Evolutionary conservation across 1,140 invertebrate genomes (phyloP).

Genomic region (Matsumurasca onukii): DNA sequence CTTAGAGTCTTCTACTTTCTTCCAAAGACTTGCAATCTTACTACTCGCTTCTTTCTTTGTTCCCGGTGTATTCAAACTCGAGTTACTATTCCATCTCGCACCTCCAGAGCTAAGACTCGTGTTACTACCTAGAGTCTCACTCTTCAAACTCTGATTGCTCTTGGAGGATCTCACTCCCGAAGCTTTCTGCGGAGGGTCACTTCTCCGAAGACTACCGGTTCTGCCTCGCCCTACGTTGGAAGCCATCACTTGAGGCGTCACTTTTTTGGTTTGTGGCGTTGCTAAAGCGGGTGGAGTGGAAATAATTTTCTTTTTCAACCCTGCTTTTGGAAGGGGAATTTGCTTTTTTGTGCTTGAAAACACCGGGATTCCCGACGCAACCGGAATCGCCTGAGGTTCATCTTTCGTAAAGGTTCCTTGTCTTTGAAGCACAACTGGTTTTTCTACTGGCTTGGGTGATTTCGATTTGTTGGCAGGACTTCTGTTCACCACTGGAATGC

Average conservation of each 20-base stretch:
- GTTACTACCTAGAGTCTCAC: constrained; percentile 27
- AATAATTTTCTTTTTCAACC: constrained; percentile 20
- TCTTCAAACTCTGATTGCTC: constrained; percentile 55
- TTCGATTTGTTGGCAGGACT: constrained; percentile 33
- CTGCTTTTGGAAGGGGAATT: constrained; percentile 32
- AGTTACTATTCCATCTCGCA: constrained; percentile 52
- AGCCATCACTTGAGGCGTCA: no score
- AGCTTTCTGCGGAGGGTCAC: constrained; percentile 29
- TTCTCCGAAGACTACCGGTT: constrained; percentile 37
- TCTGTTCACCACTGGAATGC: constrained; percentile 38
- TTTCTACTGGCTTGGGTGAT: constrained; percentile 15
- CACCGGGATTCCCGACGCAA: constrained; percentile 36
- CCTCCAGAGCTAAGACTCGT: constrained; percentile 40
- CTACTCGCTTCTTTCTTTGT: constrained; percentile 73
- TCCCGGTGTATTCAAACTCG: constrained; percentile 57
- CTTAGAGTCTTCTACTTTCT: constrained; percentile 75
- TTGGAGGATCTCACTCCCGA: constrained; percentile 37
- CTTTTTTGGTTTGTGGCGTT: constrained; percentile 31
- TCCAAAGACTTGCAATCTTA: constrained; percentile 88
- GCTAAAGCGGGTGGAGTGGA: constrained; percentile 42
- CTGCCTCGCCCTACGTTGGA: constrained; percentile 33
- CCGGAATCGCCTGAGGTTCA: constrained; percentile 37
- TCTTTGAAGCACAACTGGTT: constrained; percentile 33
- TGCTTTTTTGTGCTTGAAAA: constrained; percentile 30
- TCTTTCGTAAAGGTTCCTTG: constrained; percentile 45